Base-by-base conservation (phyloP, 2,113 vertebrate species). In the Mirounga angustirostris region DNA sequence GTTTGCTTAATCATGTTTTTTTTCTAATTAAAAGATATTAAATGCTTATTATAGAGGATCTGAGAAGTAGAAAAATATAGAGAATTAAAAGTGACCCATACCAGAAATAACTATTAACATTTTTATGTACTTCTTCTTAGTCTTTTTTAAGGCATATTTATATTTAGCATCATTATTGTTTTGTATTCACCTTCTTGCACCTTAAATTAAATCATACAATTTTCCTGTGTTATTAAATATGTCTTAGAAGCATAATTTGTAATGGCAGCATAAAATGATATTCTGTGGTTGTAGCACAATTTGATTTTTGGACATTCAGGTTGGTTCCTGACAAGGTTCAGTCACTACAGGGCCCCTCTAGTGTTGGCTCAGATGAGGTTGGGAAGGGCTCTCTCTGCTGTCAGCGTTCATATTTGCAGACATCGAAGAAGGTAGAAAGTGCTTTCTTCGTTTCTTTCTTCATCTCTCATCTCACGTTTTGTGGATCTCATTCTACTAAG, bases 301-400 rank as follows among this genome's bases (percentile, higher is more conserved):
- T 52, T 28, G 50, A 3, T 33, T 7, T 26, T 18, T 14, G 26
- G 43, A 2, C 3, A 12, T 52, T 59, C 59, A 5, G 16, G 1
- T 36, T 59, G 67, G 52, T 22, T 50, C 71, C 54, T 18, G 0
- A 1, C 21, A 26, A 26, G n/a, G 30, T 4, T 50, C 24, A 2
- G 0, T 67, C 74, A 2, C 26, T 10, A 24, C 1, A 15, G 52
- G 22, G 11, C 40, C 28, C 11, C 36, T 10, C 13, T 10, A 6
- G 0, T 18, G 16, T 2, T n/a, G 22, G 28, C 19, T 54, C 33
- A 3, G 61, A 24, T 4, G 9, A 4, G n/a, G 0, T 0, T 10
- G 58, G 54, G 21, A 61, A 80, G 33, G 33, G 2, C 19, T 40
- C 13, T 36, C 24, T 15, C 19, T 40, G 19, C 15, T 0, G 0